Evolutionary conservation across 2,113 vertebrate species (phyloP).

Genomic region (Rattus norvegicus): DNA sequence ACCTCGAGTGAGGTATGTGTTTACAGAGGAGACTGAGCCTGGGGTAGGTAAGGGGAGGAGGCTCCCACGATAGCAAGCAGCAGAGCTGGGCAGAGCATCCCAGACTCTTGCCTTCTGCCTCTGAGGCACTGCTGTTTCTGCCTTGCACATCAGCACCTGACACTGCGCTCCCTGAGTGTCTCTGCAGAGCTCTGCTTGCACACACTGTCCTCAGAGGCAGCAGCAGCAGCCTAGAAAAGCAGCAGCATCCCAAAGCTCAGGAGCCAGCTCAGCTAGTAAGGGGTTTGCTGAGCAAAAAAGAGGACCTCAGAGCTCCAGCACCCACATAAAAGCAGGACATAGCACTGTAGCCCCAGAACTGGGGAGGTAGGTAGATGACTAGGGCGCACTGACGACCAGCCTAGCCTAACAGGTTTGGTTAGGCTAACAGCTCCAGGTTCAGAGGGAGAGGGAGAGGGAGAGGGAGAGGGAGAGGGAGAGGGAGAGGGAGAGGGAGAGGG

Average conservation of each 20-base stretch:
- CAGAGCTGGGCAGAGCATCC: constrained; percentile 26
- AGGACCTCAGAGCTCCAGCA: background rate
- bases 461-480: too few species aligned
- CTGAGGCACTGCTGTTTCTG: background rate
- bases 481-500: too few species aligned
- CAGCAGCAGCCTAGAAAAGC: background rate
- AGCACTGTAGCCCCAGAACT: background rate
- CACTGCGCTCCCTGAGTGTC: background rate
- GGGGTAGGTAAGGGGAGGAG: too few species aligned
- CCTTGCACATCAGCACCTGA: background rate
- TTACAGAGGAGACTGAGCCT: background rate
- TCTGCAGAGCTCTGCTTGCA: constrained; percentile 31
- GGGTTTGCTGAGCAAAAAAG: background rate
- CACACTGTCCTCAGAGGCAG: background rate
- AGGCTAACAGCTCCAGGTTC: background rate
- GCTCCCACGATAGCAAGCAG: background rate
- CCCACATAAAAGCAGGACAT: background rate
- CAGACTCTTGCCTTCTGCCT: background rate
- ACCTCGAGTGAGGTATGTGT: background rate
- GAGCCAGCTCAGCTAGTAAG: background rate
- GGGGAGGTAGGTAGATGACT: background rate
- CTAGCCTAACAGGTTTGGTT: background rate
- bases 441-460: too few species aligned
- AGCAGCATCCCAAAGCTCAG: too few species aligned
- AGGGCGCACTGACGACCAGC: background rate